A percentile compares a stretch with the other conserved stretches of the same genome.
Evolutionary conservation across 1,140 invertebrate genomes (phyloP).

Genomic region (Propsilocerus akamusi): DNA sequence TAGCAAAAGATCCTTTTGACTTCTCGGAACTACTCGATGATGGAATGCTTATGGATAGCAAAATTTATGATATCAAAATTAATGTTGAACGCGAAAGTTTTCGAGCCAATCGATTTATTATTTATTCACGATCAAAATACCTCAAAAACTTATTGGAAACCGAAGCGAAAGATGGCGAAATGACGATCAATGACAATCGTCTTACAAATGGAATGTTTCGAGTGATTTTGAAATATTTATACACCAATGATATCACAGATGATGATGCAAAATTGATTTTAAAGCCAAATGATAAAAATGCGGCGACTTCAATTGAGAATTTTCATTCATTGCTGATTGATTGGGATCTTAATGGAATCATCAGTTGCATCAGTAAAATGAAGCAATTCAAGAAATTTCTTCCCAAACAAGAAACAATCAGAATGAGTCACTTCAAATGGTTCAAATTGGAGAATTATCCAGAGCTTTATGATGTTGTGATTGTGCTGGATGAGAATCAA

Average conservation of each 20-base stretch:
- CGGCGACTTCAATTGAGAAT: not conserved
- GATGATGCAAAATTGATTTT: not conserved
- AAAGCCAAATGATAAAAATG: not conserved
- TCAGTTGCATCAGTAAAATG: not conserved
- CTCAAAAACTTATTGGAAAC: conserved; percentile 14
- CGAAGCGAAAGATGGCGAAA: conserved; percentile 13
- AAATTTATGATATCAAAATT: conserved; percentile 44
- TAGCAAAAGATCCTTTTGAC: conserved; percentile 18
- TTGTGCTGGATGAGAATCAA: conserved; percentile 30
- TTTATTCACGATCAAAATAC: conserved; percentile 32
- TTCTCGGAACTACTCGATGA: conserved; percentile 17
- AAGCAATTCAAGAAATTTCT: not conserved
- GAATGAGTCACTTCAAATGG: not conserved
- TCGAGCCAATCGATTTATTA: conserved; percentile 42
- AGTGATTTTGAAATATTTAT: conserved; percentile 19
- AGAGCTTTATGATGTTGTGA: conserved; percentile 36
- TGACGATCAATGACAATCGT: conserved; percentile 11
- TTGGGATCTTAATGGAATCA: not conserved
- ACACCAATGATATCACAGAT: conserved; percentile 15
- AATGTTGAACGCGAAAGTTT: conserved; percentile 28
- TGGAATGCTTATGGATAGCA: conserved; percentile 28
- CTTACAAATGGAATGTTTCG: conserved; percentile 24
- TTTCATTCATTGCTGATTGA: not conserved
- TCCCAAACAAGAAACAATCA: conserved; percentile 8
- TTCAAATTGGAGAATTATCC: conserved; percentile 18